A percentile compares a stretch with the other conserved stretches of the same genome.
These are phyloP conservation scores for Carabus problematicus DNA, from an alignment of 2,888 invertebrate genomes.

Conservation along the genomic window DNA sequence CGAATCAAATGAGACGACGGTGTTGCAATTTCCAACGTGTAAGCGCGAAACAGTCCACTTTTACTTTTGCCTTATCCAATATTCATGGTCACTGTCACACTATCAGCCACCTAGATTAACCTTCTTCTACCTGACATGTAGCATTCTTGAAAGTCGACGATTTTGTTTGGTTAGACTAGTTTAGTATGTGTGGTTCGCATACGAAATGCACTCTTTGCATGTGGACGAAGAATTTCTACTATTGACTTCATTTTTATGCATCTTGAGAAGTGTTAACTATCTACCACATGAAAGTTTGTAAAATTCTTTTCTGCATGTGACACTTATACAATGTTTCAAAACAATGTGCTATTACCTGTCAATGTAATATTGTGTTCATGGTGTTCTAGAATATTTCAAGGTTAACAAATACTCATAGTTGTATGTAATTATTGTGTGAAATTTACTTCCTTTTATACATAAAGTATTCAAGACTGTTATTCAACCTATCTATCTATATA, in stretches of 20 bases:
- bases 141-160: slow-evolving; percentile 4
- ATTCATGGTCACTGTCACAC: slow-evolving; percentile 36
- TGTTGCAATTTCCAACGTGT: neutral
- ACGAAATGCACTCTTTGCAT: slow-evolving; percentile 17
- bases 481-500: no score
- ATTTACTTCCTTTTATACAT: no score
- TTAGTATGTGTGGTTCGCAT: neutral
- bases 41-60: slow-evolving; percentile 7
- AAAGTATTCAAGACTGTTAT: no score
- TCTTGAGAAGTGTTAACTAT: no score
- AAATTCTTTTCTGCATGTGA: neutral
- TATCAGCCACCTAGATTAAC: slow-evolving; percentile 21
- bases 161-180: slow-evolving; percentile 3
- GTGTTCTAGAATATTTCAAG: no score
- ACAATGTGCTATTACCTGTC: no score
- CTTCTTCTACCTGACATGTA: slow-evolving; percentile 18
- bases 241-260: neutral
- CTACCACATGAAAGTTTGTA: neutral
- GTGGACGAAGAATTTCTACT: no score
- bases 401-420: no score
- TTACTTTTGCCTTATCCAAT: slow-evolving; percentile 35
- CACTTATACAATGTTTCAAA: neutral
- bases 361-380: no score
- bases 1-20: neutral
- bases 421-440: no score